phyloP scores from a whole-genome alignment of 2,797 vertebrate genomes.

The Varecia variegata region DNA sequence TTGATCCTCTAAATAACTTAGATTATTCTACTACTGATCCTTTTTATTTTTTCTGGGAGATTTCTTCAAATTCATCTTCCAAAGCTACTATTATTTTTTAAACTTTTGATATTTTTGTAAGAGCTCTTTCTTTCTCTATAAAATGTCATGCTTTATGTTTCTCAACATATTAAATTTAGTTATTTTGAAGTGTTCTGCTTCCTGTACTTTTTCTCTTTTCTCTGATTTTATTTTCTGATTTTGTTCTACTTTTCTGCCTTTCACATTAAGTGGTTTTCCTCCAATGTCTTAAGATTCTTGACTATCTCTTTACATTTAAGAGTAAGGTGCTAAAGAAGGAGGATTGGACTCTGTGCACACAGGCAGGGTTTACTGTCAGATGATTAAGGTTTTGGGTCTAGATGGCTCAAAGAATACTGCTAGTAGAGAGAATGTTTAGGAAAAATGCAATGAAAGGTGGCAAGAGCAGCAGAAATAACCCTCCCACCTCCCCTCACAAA shows the following conservation, averaged over 20 bases:
- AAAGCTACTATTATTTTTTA: not conserved
- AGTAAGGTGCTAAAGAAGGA: not conserved
- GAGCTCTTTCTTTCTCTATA: not conserved
- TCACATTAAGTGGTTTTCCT: not conserved
- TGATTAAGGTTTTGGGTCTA: not conserved
- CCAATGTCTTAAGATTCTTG: not conserved
- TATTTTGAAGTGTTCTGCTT: not conserved
- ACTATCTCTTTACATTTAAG: not conserved
- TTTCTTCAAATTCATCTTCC: not conserved
- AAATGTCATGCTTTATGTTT: not conserved
- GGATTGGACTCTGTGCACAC: no score
- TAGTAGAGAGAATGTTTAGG: not conserved
- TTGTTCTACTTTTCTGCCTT: constrained; percentile 16
- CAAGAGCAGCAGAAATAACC: not conserved
- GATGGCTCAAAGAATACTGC: not conserved
- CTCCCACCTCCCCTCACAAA: not conserved
- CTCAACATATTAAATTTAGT: not conserved
- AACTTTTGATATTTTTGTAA: not conserved
- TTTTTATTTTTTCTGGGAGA: not conserved
- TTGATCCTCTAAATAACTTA: not conserved
- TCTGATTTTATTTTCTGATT: not conserved
- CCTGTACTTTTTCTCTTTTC: not conserved
- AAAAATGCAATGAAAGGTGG: not conserved
- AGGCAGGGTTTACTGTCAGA: no score
- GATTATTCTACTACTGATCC: not conserved